Percentiles rank a stretch among this genome's conserved stretches.
These are phyloP conservation scores for Drosophila mettleri DNA, from an alignment of 2,888 invertebrate genomes.

Conservation along the genomic window DNA sequence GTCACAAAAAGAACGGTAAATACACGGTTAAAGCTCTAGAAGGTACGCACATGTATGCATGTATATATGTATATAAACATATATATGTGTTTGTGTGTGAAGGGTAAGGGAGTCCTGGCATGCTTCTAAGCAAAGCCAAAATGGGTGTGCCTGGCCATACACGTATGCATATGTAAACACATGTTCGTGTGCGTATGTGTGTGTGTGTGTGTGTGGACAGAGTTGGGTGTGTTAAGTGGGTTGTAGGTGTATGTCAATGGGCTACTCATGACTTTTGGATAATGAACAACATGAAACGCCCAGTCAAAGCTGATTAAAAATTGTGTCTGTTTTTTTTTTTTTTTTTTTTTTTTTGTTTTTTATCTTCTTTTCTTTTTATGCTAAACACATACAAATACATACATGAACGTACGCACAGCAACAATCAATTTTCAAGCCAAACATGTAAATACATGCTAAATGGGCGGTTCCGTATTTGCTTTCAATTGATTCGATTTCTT, in stretches of 20 bases:
- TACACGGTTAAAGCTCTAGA: conserved; percentile 18
- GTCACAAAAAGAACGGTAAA: conserved; percentile 37
- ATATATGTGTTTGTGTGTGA: background rate
- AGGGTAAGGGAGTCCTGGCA: conserved; percentile 8
- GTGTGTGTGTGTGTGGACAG: conserved; percentile 1
- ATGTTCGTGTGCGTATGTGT: conserved; percentile 1
- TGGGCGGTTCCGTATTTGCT: background rate
- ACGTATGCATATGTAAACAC: background rate
- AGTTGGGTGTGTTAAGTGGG: conserved; percentile 4
- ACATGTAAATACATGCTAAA: background rate
- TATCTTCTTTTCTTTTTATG: too few relatives aligned
- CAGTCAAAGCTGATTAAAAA: conserved; percentile 55
- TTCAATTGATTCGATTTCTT: background rate
- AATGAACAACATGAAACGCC: conserved; percentile 51
- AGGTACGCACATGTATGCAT: conserved; percentile 1
- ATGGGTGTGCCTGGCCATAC: conserved; percentile 25
- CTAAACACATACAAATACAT: conserved; percentile 17
- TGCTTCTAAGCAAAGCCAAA: conserved; percentile 36
- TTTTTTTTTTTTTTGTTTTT: conserved; percentile 11
- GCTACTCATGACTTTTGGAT: conserved; percentile 54
- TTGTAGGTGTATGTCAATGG: conserved; percentile 37
- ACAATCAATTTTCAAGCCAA: conserved; percentile 1
- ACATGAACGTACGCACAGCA: conserved; percentile 9
- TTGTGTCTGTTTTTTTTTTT: conserved; percentile 4
- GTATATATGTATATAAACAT: background rate